These are phyloP conservation scores for Kuschelorhynchus macadamiae DNA, from an alignment of 2,888 invertebrate species.

Conservation along the genomic window DNA sequence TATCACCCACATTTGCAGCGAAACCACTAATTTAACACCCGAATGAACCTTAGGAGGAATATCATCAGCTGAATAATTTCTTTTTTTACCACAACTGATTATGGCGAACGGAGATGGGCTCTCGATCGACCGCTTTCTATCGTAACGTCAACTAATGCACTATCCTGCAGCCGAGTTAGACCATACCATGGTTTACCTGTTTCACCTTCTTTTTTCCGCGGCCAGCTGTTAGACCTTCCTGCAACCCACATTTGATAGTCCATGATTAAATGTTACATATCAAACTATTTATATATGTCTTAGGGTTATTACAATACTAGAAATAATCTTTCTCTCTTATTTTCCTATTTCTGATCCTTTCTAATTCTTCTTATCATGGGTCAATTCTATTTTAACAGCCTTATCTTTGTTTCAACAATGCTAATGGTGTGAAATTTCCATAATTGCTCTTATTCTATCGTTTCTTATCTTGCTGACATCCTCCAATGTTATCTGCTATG, in stretches of 20 bases:
- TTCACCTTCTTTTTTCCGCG: constrained; percentile 25
- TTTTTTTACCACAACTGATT: constrained; percentile 3
- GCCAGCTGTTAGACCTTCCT: constrained; percentile 45
- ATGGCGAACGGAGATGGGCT: neutral
- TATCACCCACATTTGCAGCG: neutral
- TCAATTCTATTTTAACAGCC: too few species aligned
- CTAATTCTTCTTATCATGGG: too few species aligned
- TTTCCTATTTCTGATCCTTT: too few species aligned
- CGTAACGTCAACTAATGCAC: constrained; percentile 34
- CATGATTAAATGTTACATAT: constrained; percentile 4
- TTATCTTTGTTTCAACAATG: too few species aligned
- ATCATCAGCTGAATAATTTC: constrained; percentile 2
- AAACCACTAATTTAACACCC: constrained; percentile 7
- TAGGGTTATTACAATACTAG: too few species aligned
- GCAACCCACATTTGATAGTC: constrained; percentile 28
- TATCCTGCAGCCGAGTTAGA: constrained; percentile 36
- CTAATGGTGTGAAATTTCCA: too few species aligned
- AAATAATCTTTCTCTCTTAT: too few species aligned
- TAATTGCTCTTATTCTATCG: too few species aligned
- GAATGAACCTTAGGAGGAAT: neutral
- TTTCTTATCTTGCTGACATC: too few species aligned
- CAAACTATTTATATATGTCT: too few species aligned
- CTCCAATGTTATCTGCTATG: too few species aligned
- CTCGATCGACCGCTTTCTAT: constrained; percentile 30
- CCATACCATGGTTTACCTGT: constrained; percentile 21